Evolutionary conservation across 2,113 vertebrate species (phyloP).

Genomic region (Rissa tridactyla): DNA sequence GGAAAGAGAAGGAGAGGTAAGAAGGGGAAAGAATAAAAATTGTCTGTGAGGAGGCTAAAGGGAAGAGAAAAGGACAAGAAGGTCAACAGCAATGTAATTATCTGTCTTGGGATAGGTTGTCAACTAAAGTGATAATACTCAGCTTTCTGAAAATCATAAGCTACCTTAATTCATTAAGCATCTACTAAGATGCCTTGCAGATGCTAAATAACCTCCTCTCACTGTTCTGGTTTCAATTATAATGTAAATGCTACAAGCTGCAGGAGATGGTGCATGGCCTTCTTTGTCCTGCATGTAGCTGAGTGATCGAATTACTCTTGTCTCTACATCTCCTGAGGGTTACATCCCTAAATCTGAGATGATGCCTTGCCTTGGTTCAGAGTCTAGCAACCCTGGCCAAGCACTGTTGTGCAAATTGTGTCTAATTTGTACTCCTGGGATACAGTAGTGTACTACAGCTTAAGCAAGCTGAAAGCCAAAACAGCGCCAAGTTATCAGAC

Average conservation of each 20-base stretch:
- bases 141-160: conserved; percentile 45
- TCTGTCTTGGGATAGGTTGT: neutral
- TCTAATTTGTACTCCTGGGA: neutral
- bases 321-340: neutral
- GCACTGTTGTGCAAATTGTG: neutral
- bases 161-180: conserved; percentile 39
- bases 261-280: neutral
- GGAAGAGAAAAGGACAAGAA: neutral
- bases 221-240: conserved; percentile 30
- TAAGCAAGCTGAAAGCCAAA: neutral
- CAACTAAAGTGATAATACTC: conserved; percentile 17
- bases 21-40: neutral
- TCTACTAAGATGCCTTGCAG: conserved; percentile 9
- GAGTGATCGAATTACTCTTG: neutral
- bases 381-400: neutral
- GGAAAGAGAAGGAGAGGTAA: neutral
- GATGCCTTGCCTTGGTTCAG: neutral
- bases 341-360: neutral
- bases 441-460: neutral
- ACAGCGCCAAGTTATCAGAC: neutral
- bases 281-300: neutral
- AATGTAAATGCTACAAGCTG: conserved; percentile 9
- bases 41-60: neutral
- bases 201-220: neutral
- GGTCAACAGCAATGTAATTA: neutral